phyloP scores from a whole-genome alignment of 2,888 invertebrate genomes.

The Hyles lineata region DNA sequence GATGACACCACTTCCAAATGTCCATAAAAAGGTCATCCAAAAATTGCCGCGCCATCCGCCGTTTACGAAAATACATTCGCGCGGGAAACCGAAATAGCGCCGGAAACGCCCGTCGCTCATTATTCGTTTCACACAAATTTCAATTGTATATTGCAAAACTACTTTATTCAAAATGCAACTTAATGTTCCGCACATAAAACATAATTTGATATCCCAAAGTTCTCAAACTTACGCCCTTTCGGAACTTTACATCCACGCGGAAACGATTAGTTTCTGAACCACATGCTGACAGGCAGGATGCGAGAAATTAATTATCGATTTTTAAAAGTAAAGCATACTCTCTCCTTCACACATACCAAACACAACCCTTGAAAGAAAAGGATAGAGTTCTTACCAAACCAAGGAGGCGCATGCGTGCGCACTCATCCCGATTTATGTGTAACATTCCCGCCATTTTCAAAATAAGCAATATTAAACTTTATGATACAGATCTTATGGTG shows the following conservation, averaged over 20 bases:
- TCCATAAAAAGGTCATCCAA: slow-evolving; percentile 45
- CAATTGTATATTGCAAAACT: slow-evolving; percentile 40
- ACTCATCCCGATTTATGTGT: neutral
- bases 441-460: neutral
- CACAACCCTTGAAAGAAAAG: slow-evolving; percentile 42
- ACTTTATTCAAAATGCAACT: slow-evolving; percentile 35
- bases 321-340: slow-evolving; percentile 59
- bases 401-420: slow-evolving; percentile 58
- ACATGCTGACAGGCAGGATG: slow-evolving; percentile 81
- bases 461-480: slow-evolving; percentile 33
- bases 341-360: slow-evolving; percentile 42
- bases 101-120: slow-evolving; percentile 75
- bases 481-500: accelerated
- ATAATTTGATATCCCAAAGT: slow-evolving; percentile 32
- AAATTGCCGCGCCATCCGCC: slow-evolving; percentile 56
- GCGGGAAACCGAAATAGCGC: slow-evolving; percentile 75
- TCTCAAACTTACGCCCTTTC: slow-evolving; percentile 45
- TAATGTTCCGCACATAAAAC: neutral
- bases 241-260: slow-evolving; percentile 52
- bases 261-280: slow-evolving; percentile 81
- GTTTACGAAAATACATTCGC: slow-evolving; percentile 67
- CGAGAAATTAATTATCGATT: slow-evolving; percentile 77
- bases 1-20: slow-evolving; percentile 35
- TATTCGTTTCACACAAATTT: slow-evolving; percentile 48
- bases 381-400: slow-evolving; percentile 57